Evolutionary conservation across 2,888 invertebrate genomes (phyloP), one percentile per base, ranked within the genome.

Genomic region (Gnatocerus cornutus): DNA sequence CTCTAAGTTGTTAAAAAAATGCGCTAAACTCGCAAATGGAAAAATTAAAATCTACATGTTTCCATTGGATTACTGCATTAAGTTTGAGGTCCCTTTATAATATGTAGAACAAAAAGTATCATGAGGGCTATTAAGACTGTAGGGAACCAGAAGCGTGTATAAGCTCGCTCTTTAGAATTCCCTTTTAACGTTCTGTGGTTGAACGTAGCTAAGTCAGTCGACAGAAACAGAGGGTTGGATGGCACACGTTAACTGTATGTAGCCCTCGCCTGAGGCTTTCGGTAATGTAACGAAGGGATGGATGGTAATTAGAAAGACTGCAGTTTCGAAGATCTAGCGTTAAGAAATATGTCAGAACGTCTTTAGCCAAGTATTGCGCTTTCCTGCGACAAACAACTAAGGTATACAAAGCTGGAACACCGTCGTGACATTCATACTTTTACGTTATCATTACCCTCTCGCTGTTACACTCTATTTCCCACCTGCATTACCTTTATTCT

Each of bases 111-210:
- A 58, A 66, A 59, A 66, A 66, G 50, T 58, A 58, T 58, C 50
- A 58, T 46, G 58, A 66, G 58, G 37, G 58, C 50, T 66, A 58
- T 66, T 66, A 66, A 58, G 50, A 58, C 48, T 66, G 58, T 43
- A 45, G 64, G 58, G 66, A 66, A 58, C 39, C 39, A 66, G 50
- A 73, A 70, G 74, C 50, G 62, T 73, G 71, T 72, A 74, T 74
- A 76, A 76, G 73, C 75, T 69, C 68, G 65, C 74, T 77, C 76
- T 76, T 77, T 77, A 76, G 73, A 71, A 77, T 78, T 77, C 77
- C 74, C 75, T 79, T 78, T 77, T 76, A 76, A 71, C 74, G 74
- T 77, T 73, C 75, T 73, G 71, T 76, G 76, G 74, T 76, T 73
- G 71, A 72, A 71, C 71, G 69, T 68, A 71, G 73, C 73, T 76